phyloP scores from a whole-genome alignment of 2,113 vertebrate species.

The Brachyhypopomus gauderio region DNA sequence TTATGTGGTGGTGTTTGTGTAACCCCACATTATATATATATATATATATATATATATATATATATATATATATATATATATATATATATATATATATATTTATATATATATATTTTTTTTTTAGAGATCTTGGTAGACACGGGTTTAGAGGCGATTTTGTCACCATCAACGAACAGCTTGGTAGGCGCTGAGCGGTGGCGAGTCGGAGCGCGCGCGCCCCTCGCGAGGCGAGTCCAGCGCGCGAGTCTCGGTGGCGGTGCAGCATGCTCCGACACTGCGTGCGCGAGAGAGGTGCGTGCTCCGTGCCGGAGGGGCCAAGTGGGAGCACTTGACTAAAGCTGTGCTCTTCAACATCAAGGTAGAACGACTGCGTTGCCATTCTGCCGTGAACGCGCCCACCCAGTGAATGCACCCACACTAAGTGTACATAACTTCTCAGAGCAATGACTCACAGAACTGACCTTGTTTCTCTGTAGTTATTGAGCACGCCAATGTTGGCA shows the following conservation, averaged over 20 bases:
- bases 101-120: too few species aligned
- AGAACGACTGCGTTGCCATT: neutral
- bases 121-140: too few species aligned
- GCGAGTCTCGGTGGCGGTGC: conserved; percentile 13
- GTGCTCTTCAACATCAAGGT: neutral
- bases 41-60: too few species aligned
- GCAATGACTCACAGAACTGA: neutral
- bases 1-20: neutral
- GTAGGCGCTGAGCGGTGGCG: neutral
- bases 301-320: conserved; percentile 17
- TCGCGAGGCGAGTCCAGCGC: neutral
- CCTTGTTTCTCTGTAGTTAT: neutral
- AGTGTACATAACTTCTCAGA: neutral
- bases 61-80: too few species aligned
- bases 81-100: too few species aligned
- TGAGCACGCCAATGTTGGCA: neutral
- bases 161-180: neutral
- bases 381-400: neutral
- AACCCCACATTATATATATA: too few species aligned
- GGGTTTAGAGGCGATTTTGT: neutral
- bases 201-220: neutral
- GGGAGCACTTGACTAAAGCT: conserved; percentile 43
- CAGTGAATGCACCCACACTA: neutral
- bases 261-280: neutral
- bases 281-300: conserved; percentile 2